Percentiles rank a stretch among this genome's conserved stretches.
These are phyloP conservation scores for Phalacrocorax brasilianus DNA, from an alignment of 2,113 vertebrate species.

Conservation along the genomic window DNA sequence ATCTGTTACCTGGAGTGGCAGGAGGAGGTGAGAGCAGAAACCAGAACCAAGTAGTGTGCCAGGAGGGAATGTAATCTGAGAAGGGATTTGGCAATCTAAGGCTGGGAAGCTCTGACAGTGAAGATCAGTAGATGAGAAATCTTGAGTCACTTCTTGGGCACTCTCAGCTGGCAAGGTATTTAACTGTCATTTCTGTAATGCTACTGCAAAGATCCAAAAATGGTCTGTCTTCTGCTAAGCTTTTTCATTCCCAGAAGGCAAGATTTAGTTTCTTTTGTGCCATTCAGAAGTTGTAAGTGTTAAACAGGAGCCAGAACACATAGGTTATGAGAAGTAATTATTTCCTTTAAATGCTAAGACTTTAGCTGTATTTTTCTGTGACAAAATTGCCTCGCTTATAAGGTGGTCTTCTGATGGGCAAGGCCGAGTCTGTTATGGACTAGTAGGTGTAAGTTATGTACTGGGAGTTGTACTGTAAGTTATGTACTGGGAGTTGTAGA, in stretches of 20 bases:
- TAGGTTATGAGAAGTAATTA: not conserved
- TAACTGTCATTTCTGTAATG: not conserved
- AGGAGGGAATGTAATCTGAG: not conserved
- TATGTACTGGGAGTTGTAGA: not conserved
- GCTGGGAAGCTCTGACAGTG: not conserved
- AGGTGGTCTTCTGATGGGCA: not conserved
- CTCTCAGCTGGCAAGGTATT: not conserved
- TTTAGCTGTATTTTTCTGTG: not conserved
- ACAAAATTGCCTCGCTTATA: not conserved
- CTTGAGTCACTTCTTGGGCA: not conserved
- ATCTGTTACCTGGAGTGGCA: not conserved
- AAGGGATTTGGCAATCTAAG: not conserved
- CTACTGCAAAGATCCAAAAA: not conserved
- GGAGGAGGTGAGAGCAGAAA: not conserved
- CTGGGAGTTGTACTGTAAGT: too few relatives aligned
- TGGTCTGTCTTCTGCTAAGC: not conserved
- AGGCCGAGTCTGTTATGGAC: not conserved
- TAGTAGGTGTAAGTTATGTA: too few relatives aligned
- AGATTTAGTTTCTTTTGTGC: not conserved
- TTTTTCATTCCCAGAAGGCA: not conserved
- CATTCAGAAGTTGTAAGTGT: not conserved
- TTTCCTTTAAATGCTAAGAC: not conserved
- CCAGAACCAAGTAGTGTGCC: not conserved
- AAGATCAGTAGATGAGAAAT: not conserved
- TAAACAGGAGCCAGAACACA: not conserved